Conservation (phyloP, 2,113 vertebrate species). For the Murina feae region DNA sequence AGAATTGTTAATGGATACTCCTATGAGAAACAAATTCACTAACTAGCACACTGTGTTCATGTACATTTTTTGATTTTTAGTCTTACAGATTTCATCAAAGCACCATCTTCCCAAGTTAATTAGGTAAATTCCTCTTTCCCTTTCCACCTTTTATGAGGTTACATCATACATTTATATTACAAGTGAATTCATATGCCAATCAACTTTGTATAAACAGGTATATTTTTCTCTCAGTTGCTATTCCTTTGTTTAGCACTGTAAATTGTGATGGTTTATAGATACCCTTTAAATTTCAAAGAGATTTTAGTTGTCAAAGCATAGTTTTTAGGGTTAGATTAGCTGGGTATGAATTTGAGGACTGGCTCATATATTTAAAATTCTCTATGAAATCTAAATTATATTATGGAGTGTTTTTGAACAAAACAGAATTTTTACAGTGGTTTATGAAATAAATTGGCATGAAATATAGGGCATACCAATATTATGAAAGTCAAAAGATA, state of each 20-base stretch:
- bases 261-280: background rate
- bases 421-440: conserved; percentile 19
- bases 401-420: background rate
- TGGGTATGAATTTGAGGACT: background rate
- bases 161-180: background rate
- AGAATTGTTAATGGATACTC: background rate
- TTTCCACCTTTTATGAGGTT: background rate
- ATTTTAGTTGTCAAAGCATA: conserved; percentile 10
- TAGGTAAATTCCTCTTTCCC: background rate
- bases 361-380: conserved; percentile 12
- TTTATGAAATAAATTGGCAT: conserved; percentile 15
- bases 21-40: background rate
- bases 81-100: background rate
- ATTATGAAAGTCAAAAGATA: background rate
- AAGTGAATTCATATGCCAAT: background rate
- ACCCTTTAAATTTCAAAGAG: background rate
- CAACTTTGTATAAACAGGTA: background rate
- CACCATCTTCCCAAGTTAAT: background rate
- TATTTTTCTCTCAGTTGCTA: background rate
- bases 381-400: background rate
- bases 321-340: background rate
- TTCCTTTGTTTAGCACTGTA: background rate
- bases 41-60: background rate
- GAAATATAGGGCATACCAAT: conserved; percentile 16
- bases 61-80: background rate